A percentile compares a stretch with the other conserved stretches of the same genome.
These are phyloP conservation scores for Temnothorax ravouxi DNA, from an alignment of 2,888 invertebrate species.

Conservation along the genomic window DNA sequence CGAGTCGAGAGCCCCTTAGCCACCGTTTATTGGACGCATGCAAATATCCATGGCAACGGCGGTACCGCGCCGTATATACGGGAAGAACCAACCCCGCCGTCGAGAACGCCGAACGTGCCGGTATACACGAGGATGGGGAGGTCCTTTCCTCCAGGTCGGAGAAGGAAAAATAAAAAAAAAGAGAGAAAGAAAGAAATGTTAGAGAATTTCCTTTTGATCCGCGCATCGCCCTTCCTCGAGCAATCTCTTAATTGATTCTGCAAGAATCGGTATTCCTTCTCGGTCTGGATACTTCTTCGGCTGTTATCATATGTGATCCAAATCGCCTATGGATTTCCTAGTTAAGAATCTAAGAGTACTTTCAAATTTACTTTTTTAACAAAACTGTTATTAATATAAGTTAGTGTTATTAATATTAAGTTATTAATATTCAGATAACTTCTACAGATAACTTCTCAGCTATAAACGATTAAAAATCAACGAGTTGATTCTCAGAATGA, in stretches of 20 bases:
- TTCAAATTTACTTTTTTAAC: not conserved
- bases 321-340: not conserved
- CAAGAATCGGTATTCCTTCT: conserved; percentile 52
- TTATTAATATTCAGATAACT: not conserved
- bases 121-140: conserved; percentile 45
- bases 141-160: conserved; percentile 57
- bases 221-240: conserved; percentile 54
- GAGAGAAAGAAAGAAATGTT: conserved; percentile 38
- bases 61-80: conserved; percentile 67
- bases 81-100: conserved; percentile 66
- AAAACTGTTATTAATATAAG: not conserved
- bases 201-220: conserved; percentile 73
- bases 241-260: conserved; percentile 75
- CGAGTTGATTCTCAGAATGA: not conserved
- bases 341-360: not conserved
- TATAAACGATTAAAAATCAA: not conserved
- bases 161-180: conserved; percentile 31
- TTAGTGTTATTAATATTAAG: too few relatives aligned
- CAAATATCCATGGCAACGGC: conserved; percentile 86
- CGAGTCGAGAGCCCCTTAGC: conserved; percentile 85
- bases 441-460: not conserved
- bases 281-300: not conserved
- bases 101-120: conserved; percentile 65
- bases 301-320: not conserved
- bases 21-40: conserved; percentile 87